phyloP scores from a whole-genome alignment of 2,797 vertebrate genomes.

The Neopelma chrysocephalum region DNA sequence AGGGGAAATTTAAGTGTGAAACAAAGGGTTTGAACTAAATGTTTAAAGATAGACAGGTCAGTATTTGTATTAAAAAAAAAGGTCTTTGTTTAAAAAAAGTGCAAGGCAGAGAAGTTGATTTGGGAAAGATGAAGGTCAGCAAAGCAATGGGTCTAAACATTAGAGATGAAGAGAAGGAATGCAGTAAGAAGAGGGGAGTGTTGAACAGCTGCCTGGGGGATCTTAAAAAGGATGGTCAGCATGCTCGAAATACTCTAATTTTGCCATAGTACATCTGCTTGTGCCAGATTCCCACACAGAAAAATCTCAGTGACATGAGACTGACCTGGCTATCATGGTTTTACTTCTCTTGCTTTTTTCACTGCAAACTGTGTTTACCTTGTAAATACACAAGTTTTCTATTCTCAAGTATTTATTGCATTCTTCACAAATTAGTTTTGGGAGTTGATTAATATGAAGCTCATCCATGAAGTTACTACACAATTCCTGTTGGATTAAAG shows the following conservation, averaged over 20 bases:
- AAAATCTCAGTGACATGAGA: constrained; percentile 15
- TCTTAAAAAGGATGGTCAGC: constrained; percentile 28
- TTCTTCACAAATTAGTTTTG: neutral
- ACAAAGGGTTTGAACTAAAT: neutral
- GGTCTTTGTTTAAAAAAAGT: neutral
- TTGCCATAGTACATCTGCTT: constrained; percentile 24
- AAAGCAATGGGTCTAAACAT: constrained; percentile 2
- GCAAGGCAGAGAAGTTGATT: neutral
- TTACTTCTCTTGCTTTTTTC: neutral
- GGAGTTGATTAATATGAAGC: neutral
- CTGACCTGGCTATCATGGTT: neutral
- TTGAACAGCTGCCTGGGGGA: constrained; percentile 49
- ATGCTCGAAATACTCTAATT: constrained; percentile 36
- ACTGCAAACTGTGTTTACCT: neutral
- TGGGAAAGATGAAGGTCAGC: constrained; percentile 14
- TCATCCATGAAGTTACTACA: neutral
- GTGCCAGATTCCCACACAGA: constrained; percentile 50
- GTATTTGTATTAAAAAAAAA: neutral
- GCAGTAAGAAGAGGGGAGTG: constrained; percentile 27
- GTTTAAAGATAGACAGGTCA: neutral
- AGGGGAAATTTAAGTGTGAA: neutral
- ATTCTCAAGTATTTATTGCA: neutral
- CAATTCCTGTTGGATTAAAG: constrained; percentile 12
- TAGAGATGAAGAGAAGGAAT: constrained; percentile 16
- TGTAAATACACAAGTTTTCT: neutral